Evolutionary conservation across 2,888 invertebrate species (phyloP).

Genomic region (Mycalesis mineus): DNA sequence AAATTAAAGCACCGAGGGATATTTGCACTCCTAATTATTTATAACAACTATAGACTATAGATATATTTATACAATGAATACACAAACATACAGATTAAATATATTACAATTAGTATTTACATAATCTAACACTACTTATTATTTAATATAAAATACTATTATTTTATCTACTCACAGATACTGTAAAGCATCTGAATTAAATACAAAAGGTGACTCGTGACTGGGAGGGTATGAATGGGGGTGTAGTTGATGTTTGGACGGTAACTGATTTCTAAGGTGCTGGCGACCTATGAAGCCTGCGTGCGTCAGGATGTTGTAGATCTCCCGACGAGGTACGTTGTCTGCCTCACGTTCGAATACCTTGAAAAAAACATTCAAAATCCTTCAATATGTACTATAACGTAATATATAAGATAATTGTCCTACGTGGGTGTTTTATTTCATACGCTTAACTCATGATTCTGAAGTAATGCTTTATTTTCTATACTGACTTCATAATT

Average conservation of each 20-base stretch:
- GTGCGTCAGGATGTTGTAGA: slow-evolving; percentile 81
- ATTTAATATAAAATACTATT: not conserved
- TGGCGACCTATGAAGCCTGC: slow-evolving; percentile 76
- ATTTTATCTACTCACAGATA: slow-evolving; percentile 1
- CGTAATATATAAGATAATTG: too few relatives aligned
- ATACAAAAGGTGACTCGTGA: slow-evolving; percentile 36
- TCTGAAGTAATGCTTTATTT: too few relatives aligned
- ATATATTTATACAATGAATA: too few relatives aligned
- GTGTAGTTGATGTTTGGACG: slow-evolving; percentile 21
- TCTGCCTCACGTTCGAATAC: slow-evolving; percentile 80
- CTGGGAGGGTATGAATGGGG: slow-evolving; percentile 19
- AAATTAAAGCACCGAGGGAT: too few relatives aligned
- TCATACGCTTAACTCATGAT: too few relatives aligned
- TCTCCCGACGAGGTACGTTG: slow-evolving; percentile 79
- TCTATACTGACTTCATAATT: too few relatives aligned
- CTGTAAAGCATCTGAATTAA: slow-evolving; percentile 48
- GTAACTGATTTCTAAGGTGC: slow-evolving; percentile 28
- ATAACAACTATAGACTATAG: too few relatives aligned
- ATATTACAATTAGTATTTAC: not conserved
- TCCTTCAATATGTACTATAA: too few relatives aligned
- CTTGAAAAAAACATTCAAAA: slow-evolving; percentile 41
- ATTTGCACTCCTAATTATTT: too few relatives aligned
- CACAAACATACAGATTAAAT: too few relatives aligned
- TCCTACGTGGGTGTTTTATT: too few relatives aligned
- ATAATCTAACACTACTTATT: not conserved